These are phyloP conservation scores for Heteronetta atricapilla DNA, from an alignment of 2,113 vertebrate species.

Conservation along the genomic window DNA sequence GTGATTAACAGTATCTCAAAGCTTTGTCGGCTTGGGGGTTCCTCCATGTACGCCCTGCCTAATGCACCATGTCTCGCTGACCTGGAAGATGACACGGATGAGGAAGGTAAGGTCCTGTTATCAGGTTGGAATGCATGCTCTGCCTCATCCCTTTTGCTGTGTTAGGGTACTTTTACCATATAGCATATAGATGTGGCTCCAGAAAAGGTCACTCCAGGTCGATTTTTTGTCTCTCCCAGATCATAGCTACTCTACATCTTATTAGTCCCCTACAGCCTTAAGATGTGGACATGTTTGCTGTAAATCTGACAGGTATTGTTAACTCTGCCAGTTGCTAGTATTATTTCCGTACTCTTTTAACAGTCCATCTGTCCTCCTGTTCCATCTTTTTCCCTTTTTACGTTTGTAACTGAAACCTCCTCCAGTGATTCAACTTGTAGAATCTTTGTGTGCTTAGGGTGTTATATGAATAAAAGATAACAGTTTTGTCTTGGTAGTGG, in stretches of 20 bases:
- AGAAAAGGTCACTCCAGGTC: neutral
- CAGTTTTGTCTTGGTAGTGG: neutral
- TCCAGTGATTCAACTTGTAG: neutral
- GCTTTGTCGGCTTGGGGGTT: constrained; percentile 82
- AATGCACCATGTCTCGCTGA: constrained; percentile 90
- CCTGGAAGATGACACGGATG: constrained; percentile 85
- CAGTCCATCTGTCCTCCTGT: neutral
- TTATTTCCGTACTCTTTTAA: neutral
- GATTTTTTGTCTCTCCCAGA: neutral
- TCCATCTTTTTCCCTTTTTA: neutral
- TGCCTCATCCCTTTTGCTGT: neutral
- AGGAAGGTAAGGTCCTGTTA: constrained; percentile 70
- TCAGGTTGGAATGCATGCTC: neutral
- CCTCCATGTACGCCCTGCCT: constrained; percentile 85
- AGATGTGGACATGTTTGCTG: neutral
- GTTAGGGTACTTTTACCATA: neutral
- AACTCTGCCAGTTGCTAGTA: neutral
- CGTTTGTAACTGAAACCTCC: neutral
- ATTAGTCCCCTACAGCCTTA: neutral
- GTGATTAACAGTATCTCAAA: constrained; percentile 85
- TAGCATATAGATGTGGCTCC: neutral
- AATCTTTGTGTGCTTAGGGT: neutral
- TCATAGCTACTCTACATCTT: neutral
- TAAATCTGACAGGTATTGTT: neutral
- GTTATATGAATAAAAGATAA: neutral